Evolutionary conservation across 2,888 invertebrate species (phyloP), one percentile per base, ranked within the genome.

Genomic region (Lepeophtheirus nordmannii): DNA sequence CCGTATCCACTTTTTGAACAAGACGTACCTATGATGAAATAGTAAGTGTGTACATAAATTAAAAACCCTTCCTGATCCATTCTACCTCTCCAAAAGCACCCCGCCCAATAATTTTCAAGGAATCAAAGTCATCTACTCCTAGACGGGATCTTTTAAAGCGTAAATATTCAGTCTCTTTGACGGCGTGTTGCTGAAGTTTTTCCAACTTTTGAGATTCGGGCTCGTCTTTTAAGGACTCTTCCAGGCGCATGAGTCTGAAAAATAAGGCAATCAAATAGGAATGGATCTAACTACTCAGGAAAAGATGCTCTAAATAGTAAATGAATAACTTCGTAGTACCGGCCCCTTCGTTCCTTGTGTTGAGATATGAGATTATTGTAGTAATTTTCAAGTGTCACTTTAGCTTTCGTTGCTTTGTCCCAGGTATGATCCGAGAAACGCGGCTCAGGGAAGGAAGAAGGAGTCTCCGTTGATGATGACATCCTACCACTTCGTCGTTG

Each of bases 1-100:
- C 98, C 1, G 97, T 98, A 77, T 99, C 98, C 77, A 93, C 93
- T 78, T 99, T 99, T 80, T 99, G 98, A 67, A 98, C 98, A 68
- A 99, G 81, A 70, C 98, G 86, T 67, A 97, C 97, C 53, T 46
- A 46, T 46, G 8, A 46, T n/a, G 17, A 46, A 3, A 5, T n/a
- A 46, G 5, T 1, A 14, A 46, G 5, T 1, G 5, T 30, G 30
- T 5, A 30, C 7, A 30, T 30, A 7, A 30, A 5, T 7, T 30
- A 30, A 30, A 30, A 30, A 30, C 2, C 2, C 30, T 5, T 30
- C 30, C 2, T 5, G 7, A 30, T 30, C 7, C 30, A 30, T 30
- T 2, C 30, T 46, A 46, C 53, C 78, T 91, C 90, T 37, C 91
- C 90, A 74, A 91, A 91, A 60, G 90, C 91, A 58, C 90, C 91